These are phyloP conservation scores for Coccyzus lansbergi DNA, from an alignment of 2,797 vertebrate species.

Conservation along the genomic window DNA sequence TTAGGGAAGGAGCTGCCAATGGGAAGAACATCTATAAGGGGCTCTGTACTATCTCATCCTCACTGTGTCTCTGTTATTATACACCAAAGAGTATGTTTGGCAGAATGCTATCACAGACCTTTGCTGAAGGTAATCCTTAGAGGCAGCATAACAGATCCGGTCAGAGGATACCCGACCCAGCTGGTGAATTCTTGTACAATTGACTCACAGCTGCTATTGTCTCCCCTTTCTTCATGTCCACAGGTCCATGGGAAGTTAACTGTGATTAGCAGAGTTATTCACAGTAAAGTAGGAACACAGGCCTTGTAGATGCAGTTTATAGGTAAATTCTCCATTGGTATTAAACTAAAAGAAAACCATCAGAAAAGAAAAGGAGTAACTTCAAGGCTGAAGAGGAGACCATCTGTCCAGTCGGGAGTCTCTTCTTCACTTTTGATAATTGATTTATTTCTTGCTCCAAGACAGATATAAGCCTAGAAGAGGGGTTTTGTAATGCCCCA, in stretches of 20 bases:
- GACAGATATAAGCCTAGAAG: neutral
- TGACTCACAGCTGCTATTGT: neutral
- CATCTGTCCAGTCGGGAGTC: neutral
- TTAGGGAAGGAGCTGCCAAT: neutral
- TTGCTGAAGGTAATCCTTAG: neutral
- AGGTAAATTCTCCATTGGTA: neutral
- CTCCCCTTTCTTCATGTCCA: neutral
- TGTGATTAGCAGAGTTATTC: neutral
- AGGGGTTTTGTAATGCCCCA: neutral
- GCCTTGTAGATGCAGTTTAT: neutral
- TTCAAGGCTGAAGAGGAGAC: neutral
- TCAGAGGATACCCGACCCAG: conserved; percentile 18
- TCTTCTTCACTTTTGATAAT: neutral
- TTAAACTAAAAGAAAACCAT: neutral
- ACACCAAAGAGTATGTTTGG: conserved; percentile 29
- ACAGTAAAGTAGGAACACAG: neutral
- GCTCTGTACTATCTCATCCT: conserved; percentile 33
- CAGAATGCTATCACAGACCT: conserved; percentile 2
- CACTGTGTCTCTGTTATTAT: neutral
- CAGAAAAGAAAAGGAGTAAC: neutral
- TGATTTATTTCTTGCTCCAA: neutral
- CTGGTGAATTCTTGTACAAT: neutral
- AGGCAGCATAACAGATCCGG: neutral
- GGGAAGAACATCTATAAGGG: conserved; percentile 19
- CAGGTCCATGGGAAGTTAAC: neutral